Conservation (phyloP, 2,113 vertebrate genomes). For the Neodontobutis hainanensis region DNA sequence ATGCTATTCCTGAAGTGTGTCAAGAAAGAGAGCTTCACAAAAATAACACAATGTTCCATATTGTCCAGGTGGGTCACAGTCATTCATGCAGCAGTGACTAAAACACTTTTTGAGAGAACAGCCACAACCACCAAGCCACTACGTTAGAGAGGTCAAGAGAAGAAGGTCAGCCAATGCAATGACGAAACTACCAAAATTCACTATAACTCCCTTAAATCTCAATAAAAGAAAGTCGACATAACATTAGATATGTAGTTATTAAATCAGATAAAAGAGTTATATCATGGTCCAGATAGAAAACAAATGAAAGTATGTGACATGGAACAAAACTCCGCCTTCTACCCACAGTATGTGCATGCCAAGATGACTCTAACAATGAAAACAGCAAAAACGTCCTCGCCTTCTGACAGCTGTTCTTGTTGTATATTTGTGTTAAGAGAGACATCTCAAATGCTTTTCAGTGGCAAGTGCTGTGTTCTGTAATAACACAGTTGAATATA, state of each 20-base stretch:
- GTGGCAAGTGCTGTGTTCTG: neutral
- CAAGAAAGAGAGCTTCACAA: slow-evolving; percentile 31
- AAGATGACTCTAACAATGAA: no score
- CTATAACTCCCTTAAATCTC: no score
- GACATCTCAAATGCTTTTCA: neutral
- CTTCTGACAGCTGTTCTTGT: no score
- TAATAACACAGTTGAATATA: neutral
- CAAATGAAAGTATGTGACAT: no score
- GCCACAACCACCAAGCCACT: neutral
- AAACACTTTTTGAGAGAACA: neutral
- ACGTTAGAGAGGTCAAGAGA: neutral
- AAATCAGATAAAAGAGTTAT: no score
- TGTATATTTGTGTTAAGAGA: no score
- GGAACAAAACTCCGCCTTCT: no score
- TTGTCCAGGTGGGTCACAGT: slow-evolving; percentile 47
- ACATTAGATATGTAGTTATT: no score
- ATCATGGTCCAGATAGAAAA: no score
- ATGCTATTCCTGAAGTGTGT: slow-evolving; percentile 54
- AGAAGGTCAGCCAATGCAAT: neutral
- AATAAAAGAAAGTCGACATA: no score
- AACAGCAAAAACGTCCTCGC: no score
- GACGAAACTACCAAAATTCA: neutral
- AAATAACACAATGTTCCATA: slow-evolving; percentile 56
- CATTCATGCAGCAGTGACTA: neutral
- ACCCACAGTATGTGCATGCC: no score